Base-by-base conservation (phyloP, 1,140 invertebrate species). In the Monochamus saltuarius region DNA sequence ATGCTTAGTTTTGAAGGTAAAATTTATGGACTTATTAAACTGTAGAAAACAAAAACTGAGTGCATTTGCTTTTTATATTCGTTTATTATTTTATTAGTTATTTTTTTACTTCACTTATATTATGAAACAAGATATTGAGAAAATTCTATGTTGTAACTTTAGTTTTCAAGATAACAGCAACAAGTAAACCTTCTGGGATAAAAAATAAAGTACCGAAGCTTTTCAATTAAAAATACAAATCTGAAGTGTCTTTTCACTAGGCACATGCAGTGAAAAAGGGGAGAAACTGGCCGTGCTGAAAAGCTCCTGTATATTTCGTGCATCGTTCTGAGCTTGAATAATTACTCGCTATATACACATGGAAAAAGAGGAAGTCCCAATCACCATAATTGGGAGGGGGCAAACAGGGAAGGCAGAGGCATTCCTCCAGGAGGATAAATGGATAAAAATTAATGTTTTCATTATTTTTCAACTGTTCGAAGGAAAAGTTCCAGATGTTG, bases 201-300 rank as follows among this genome's bases (percentile, higher is more conserved):
- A 11, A 10, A n/a, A 16, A 19, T 29, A 47, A 47, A 29, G 19
- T 19, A 1, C 8, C 7, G 29, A 47, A 22, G 45, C 45, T 10
- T 47, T 47, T 19, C 16, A 47, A 47, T 47, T 47, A 47, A 47
- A 47, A 47, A 19, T 47, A 47, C 14, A 47, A 19, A 47, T 47
- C 45, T 47, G 45, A 29, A 47, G 45, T 47, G 45, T 29, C 22
- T 29, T 29, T 19, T 7, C 16, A 47, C 1, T 17, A 43, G 17
- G 45, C 8, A 47, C 10, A 4, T 47, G 17, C 7, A 45, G 45
- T 22, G 45, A 4, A 10, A 47, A 22, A 29, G 45, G 45, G 45
- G 45, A 47, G 45, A 19, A 47, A 47, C 17, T 11, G 45, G 17
- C 45, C 7, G 17, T 29, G 19, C 45, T 47, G 11, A 47, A 47